Conservation (phyloP, 2,113 vertebrate species). For the Nettapus auritus region DNA sequence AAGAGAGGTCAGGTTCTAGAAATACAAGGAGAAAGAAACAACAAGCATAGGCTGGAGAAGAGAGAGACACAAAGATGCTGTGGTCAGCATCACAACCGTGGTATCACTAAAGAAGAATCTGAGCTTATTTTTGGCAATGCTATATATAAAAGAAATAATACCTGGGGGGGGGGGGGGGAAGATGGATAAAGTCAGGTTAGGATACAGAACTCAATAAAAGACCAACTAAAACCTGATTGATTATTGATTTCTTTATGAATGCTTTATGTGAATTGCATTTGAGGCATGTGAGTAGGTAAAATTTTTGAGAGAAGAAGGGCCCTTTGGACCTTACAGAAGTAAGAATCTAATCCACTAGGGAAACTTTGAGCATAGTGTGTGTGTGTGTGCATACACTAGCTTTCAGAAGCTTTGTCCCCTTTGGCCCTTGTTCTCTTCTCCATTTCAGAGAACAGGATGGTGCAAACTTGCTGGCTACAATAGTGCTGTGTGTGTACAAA, state of each 20-base stretch:
- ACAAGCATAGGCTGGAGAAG: neutral
- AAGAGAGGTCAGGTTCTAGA: neutral
- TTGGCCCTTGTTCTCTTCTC: neutral
- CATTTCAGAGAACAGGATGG: neutral
- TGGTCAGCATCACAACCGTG: neutral
- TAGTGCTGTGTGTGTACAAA: neutral
- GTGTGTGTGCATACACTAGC: rapidly evolving
- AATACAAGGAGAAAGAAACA: neutral
- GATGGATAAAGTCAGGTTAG: neutral
- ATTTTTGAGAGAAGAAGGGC: neutral
- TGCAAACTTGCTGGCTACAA: neutral
- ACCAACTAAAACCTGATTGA: neutral
- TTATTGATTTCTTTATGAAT: neutral
- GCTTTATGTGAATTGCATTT: neutral
- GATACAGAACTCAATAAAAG: neutral
- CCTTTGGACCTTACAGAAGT: neutral
- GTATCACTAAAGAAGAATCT: neutral
- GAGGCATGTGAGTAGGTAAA: neutral
- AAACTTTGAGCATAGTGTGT: neutral
- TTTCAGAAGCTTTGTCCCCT: neutral
- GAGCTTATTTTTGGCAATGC: neutral
- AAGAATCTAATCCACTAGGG: neutral
- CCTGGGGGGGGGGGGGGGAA: neutral
- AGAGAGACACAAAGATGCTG: neutral
- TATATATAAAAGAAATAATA: neutral